Evolutionary conservation across 2,797 vertebrate species (phyloP), one percentile per base, ranked within the genome.

Genomic region (Cryptoprocta ferox): DNA sequence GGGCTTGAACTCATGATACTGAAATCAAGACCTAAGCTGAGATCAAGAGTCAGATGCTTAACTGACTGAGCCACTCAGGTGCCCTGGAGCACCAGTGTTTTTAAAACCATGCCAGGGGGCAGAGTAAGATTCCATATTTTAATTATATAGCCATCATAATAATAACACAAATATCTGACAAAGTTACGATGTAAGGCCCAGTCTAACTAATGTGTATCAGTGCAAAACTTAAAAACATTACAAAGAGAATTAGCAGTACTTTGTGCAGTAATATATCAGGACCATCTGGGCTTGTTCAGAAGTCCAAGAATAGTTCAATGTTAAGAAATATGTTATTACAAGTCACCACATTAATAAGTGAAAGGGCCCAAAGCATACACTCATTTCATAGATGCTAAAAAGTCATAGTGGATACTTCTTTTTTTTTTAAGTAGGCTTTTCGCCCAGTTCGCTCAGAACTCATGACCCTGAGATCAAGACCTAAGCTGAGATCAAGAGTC

Each of bases 241-340:
- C 6, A 32, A 71, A 88, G 53, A 83, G 8, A 92, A 48, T 66
- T 79, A 63, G 37, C 35, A 84, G 53, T 37, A 32, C 32, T n/a
- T 30, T 73, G 45, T 53, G 5, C 48, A 79, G 48, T 83, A 45
- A 24, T 42, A 24, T 12, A 50, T 28, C 66, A 94, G 28, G 32
- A 42, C 26, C 13, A 39, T 48, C 53, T 79, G 71, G 21, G 12
- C 61, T 66, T 78, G 68, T 63, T 88, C 18, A 63, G 92, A 94
- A 87, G 87, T 73, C 30, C 15, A 94, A 87, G 61, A 13, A 83
- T n/a, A 92, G 16, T 65, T 89, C 79, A 59, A 4, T n/a, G 12
- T 79, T 65, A 71, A 79, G 70, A 88, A 94, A 83, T 83, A 50
- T 65, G 32, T 84, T 84, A 45, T 91, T 87, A 81, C 13, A 87